These are phyloP conservation scores for Amphipyra berbera DNA, from an alignment of 2,888 invertebrate genomes.

Conservation along the genomic window DNA sequence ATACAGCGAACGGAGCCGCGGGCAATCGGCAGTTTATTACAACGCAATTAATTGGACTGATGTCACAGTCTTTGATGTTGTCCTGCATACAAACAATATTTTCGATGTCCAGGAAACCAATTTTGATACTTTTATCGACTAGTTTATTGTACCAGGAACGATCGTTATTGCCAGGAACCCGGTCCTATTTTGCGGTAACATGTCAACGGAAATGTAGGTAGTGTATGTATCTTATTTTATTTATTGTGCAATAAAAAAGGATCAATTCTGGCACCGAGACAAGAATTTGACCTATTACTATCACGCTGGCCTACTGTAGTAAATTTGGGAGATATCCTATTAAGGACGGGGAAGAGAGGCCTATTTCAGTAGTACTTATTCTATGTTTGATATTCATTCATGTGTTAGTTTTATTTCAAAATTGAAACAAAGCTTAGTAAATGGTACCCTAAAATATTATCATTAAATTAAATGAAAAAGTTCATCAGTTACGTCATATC, in stretches of 20 bases:
- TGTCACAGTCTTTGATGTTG: slow-evolving; percentile 44
- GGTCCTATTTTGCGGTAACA: slow-evolving; percentile 16
- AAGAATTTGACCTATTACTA: slow-evolving; percentile 23
- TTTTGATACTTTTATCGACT: slow-evolving; percentile 23
- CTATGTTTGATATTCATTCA: no score
- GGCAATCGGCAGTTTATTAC: slow-evolving; percentile 44
- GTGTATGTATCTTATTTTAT: slow-evolving; percentile 18
- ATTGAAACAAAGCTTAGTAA: no score
- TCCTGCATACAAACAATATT: slow-evolving; percentile 23
- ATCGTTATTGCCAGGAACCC: neutral
- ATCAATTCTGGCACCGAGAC: slow-evolving; percentile 17
- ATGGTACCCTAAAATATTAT: no score
- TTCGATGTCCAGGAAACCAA: slow-evolving; percentile 25
- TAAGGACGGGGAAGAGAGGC: no score
- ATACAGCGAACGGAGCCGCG: slow-evolving; percentile 14
- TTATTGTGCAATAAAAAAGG: slow-evolving; percentile 35
- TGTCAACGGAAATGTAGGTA: slow-evolving; percentile 10
- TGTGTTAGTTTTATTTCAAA: no score
- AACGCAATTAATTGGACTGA: slow-evolving; percentile 48
- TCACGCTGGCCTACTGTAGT: slow-evolving; percentile 4
- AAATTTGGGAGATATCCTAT: slow-evolving; percentile 12
- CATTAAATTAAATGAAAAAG: no score
- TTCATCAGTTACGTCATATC: no score
- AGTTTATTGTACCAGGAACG: slow-evolving; percentile 21
- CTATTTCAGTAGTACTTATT: no score